Conservation (phyloP, 1,140 invertebrate genomes). For the Sminthurides bifidus region DNA sequence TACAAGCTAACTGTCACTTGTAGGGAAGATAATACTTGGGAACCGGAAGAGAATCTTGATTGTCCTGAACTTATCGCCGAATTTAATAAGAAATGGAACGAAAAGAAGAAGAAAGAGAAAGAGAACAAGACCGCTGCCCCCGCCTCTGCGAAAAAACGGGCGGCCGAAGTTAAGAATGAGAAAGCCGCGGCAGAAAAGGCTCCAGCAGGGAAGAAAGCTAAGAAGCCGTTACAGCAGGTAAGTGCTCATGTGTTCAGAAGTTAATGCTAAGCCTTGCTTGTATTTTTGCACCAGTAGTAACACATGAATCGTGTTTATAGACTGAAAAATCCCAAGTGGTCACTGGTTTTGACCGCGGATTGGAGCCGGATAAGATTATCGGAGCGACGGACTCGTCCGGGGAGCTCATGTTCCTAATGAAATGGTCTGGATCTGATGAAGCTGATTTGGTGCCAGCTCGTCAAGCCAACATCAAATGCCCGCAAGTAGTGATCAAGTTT, state of each 20-base stretch:
- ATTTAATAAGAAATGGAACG: conserved; percentile 53
- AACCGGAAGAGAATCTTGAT: conserved; percentile 78
- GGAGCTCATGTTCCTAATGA: conserved; percentile 91
- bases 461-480: conserved; percentile 79
- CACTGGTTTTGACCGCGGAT: conserved; percentile 69
- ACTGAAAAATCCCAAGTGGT: conserved; percentile 33
- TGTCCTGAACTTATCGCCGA: conserved; percentile 80
- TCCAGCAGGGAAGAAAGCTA: neutral
- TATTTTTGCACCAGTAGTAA: neutral
- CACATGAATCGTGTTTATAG: neutral
- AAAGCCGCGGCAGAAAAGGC: neutral
- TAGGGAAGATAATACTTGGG: conserved; percentile 51
- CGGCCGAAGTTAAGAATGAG: neutral
- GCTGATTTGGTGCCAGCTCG: conserved; percentile 83
- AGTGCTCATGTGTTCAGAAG: neutral
- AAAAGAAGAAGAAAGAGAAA: conserved; percentile 1
- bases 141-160: neutral
- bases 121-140: neutral
- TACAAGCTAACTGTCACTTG: too few species aligned
- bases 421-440: conserved; percentile 91
- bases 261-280: neutral
- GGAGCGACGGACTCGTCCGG: conserved; percentile 79
- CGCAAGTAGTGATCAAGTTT: conserved; percentile 88
- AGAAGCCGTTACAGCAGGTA: neutral
- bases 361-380: conserved; percentile 85